phyloP scores from a whole-genome alignment of 2,797 vertebrate genomes.

The Potorous gilbertii region DNA sequence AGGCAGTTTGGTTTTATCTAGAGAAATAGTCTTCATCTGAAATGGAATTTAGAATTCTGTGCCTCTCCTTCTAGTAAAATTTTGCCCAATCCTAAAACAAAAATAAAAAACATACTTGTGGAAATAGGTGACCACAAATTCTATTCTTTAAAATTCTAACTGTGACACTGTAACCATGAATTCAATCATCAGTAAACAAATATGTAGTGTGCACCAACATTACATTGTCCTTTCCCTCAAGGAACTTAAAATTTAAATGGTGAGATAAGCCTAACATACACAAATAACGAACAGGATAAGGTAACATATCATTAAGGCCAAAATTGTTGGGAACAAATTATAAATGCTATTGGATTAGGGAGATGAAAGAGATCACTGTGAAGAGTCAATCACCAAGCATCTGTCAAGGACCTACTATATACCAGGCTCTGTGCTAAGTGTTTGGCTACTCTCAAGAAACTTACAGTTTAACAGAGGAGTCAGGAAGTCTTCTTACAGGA shows the following conservation, averaged over 20 bases:
- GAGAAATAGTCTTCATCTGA: background rate
- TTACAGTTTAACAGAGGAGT: background rate
- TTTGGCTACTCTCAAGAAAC: background rate
- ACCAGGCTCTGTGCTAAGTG: background rate
- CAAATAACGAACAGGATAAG: background rate
- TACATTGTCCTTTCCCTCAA: background rate
- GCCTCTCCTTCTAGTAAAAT: background rate
- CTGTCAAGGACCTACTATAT: too few relatives aligned
- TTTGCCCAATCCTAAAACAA: background rate
- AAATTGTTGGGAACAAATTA: background rate
- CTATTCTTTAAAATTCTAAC: background rate
- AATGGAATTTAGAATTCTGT: background rate
- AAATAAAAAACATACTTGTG: background rate
- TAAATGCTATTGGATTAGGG: background rate
- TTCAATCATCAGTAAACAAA: background rate
- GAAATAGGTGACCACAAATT: background rate
- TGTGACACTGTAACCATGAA: background rate
- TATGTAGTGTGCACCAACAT: background rate
- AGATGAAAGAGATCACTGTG: background rate
- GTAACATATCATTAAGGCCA: background rate
- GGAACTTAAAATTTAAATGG: background rate
- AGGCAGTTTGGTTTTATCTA: background rate
- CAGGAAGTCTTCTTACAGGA: background rate
- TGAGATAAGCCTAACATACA: background rate
- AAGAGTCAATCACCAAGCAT: background rate